phyloP scores from a whole-genome alignment of 2,113 vertebrate species.

The Brevimyrus niger region DNA sequence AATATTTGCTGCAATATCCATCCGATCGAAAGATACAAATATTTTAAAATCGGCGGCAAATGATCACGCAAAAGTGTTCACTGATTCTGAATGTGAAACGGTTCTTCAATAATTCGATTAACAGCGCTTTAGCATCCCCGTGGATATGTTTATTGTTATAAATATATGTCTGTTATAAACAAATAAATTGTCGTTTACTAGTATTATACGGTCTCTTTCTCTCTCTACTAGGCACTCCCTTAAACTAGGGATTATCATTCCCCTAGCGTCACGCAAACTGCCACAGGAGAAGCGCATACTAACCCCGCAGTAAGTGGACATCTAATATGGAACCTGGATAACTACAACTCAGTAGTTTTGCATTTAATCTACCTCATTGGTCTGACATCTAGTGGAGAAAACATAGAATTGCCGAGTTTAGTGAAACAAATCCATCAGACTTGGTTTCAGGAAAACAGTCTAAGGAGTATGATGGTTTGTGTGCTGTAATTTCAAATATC shows the following conservation, averaged over 20 bases:
- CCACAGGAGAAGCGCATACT: neutral
- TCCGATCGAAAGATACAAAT: neutral
- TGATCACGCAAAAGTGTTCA: neutral
- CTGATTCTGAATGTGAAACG: neutral
- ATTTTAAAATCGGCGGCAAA: neutral
- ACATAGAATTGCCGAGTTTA: neutral
- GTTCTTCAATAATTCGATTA: neutral
- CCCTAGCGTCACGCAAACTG: neutral
- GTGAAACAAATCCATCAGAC: neutral
- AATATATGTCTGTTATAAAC: no score
- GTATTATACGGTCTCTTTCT: neutral
- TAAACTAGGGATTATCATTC: neutral
- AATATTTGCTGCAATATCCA: neutral
- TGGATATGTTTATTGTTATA: neutral
- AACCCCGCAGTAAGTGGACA: neutral
- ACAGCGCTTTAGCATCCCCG: neutral
- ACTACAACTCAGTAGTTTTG: neutral
- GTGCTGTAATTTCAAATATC: neutral
- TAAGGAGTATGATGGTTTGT: neutral
- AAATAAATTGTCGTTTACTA: neutral
- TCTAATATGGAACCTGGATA: neutral
- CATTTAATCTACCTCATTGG: neutral
- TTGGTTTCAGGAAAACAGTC: neutral
- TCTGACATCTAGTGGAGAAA: constrained; percentile 6
- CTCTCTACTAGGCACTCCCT: neutral